Percentiles rank a stretch among this genome's conserved stretches.
These are phyloP conservation scores for Scatophagus argus DNA, from an alignment of 2,113 vertebrate genomes.

Conservation along the genomic window DNA sequence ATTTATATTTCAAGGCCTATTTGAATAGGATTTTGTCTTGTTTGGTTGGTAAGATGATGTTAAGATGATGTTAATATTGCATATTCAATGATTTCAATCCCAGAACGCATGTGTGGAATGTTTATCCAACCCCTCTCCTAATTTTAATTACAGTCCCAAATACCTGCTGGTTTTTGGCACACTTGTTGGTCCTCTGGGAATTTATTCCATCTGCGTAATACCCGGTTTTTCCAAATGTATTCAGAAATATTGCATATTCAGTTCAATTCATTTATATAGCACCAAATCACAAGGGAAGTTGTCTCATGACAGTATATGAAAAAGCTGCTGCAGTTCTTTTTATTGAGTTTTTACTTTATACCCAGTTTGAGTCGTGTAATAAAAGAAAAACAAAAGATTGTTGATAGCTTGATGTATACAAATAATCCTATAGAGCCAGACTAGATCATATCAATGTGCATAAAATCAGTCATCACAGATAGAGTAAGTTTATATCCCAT, in stretches of 20 bases:
- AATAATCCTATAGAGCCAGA: too few species aligned
- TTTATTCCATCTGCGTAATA: conserved; percentile 22
- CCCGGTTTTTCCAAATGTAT: not conserved
- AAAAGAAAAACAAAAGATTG: not conserved
- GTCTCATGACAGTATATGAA: too few species aligned
- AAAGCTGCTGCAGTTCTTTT: not conserved
- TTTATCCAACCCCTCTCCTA: not conserved
- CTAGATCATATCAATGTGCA: too few species aligned
- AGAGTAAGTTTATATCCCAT: too few species aligned
- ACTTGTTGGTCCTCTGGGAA: conserved; percentile 19
- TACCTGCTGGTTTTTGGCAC: conserved; percentile 38
- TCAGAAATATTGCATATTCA: conserved; percentile 1
- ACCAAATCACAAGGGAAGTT: too few species aligned
- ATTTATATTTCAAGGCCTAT: not conserved
- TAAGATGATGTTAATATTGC: conserved; percentile 15
- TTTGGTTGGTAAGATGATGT: not conserved
- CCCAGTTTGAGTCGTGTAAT: not conserved
- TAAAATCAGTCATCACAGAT: too few species aligned
- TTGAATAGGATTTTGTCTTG: not conserved
- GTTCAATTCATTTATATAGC: too few species aligned
- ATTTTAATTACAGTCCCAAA: conserved; percentile 29
- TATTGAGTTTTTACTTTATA: not conserved
- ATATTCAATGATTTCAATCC: conserved; percentile 6
- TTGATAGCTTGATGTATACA: not conserved
- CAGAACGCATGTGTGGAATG: not conserved